Percentiles rank a stretch among this genome's conserved stretches.
phyloP scores from a whole-genome alignment of 2,113 vertebrate genomes.

The Pleuronectes platessa region DNA sequence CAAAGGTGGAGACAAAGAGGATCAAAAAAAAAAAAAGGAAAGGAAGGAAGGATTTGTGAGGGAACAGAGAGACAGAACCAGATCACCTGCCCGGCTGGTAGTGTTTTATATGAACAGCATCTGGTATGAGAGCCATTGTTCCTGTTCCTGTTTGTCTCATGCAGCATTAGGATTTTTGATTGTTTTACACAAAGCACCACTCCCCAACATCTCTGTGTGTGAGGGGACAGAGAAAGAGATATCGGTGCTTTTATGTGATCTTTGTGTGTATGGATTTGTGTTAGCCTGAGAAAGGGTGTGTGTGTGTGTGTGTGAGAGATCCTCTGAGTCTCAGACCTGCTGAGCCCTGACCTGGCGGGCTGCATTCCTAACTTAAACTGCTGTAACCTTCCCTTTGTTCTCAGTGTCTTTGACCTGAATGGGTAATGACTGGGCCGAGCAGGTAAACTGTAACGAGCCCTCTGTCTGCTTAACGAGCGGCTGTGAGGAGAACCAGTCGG shows the following conservation, averaged over 20 bases:
- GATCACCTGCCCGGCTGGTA: slow-evolving; percentile 26
- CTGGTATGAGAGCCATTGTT: slow-evolving; percentile 32
- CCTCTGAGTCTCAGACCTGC: slow-evolving; percentile 30
- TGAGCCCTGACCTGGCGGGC: slow-evolving; percentile 58
- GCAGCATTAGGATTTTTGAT: slow-evolving; percentile 23
- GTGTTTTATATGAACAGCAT: slow-evolving; percentile 29
- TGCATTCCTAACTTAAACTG: slow-evolving; percentile 74
- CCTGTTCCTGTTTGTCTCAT: slow-evolving; percentile 21
- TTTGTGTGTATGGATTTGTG: slow-evolving; percentile 35
- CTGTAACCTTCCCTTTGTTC: slow-evolving; percentile 69
- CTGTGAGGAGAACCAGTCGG: slow-evolving; percentile 22
- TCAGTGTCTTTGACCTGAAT: slow-evolving; percentile 50
- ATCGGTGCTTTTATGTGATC: slow-evolving; percentile 23
- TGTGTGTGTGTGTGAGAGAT: slow-evolving; percentile 18
- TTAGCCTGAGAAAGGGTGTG: slow-evolving; percentile 35
- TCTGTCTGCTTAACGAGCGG: slow-evolving; percentile 40
- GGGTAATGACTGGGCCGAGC: slow-evolving; percentile 47
- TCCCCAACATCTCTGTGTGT: slow-evolving; percentile 19
- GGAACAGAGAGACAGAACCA: slow-evolving; percentile 27
- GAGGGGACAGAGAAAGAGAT: slow-evolving; percentile 3
- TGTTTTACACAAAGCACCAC: slow-evolving; percentile 30
- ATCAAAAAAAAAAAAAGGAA: slow-evolving; percentile 1
- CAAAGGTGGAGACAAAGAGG: slow-evolving; percentile 28
- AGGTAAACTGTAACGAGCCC: slow-evolving; percentile 64
- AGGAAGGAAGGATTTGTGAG: slow-evolving; percentile 34